These are phyloP conservation scores for Tipula lateralis DNA, from an alignment of 2,888 invertebrate genomes.

Conservation along the genomic window DNA sequence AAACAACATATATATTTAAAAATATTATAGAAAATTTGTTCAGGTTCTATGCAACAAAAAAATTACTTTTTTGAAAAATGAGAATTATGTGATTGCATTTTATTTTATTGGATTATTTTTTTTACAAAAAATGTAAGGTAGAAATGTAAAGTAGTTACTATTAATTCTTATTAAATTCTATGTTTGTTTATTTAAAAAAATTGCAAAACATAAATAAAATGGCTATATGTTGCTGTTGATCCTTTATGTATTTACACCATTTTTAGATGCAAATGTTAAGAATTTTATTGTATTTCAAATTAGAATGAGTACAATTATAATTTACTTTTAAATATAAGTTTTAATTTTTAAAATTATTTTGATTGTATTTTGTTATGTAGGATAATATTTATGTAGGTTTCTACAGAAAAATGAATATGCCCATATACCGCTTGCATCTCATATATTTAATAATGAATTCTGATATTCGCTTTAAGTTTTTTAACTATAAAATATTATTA, in stretches of 20 bases:
- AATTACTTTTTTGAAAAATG: background rate
- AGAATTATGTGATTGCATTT: slow-evolving; percentile 24
- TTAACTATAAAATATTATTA: no score
- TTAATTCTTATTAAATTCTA: slow-evolving; percentile 1
- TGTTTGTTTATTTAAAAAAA: background rate
- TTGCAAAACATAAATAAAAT: background rate
- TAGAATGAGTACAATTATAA: background rate
- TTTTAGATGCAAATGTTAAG: background rate
- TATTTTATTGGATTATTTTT: background rate
- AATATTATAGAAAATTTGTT: background rate
- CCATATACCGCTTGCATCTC: no score
- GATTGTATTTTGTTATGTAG: background rate
- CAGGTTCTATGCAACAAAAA: background rate
- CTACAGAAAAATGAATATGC: no score
- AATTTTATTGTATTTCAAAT: background rate
- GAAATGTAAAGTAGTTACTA: background rate
- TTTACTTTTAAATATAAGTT: background rate
- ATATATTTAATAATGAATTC: no score
- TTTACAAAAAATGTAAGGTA: background rate
- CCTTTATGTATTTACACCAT: background rate
- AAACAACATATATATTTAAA: background rate
- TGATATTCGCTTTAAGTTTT: no score
- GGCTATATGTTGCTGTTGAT: background rate
- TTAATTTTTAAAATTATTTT: background rate
- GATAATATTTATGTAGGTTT: no score